phyloP scores from a whole-genome alignment of 2,888 invertebrate genomes.

The Phengaris arion region DNA sequence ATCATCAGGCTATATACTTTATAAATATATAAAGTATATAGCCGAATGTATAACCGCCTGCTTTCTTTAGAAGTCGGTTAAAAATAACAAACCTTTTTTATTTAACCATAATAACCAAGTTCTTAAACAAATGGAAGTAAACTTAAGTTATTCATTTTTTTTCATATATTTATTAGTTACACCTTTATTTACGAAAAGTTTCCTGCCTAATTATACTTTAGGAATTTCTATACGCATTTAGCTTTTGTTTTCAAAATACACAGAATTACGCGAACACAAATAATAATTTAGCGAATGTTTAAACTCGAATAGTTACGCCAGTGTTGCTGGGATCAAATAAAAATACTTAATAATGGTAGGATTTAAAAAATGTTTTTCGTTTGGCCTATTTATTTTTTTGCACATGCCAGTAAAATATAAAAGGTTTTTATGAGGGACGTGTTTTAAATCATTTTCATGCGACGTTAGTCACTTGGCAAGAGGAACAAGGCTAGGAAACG shows the following conservation, averaged over 20 bases:
- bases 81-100: too few species aligned
- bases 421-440: not conserved
- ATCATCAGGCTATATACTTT: too few species aligned
- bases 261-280: constrained; percentile 20
- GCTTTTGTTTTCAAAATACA: constrained; percentile 23
- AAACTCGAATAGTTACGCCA: not conserved
- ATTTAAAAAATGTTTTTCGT: not conserved
- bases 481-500: constrained; percentile 13
- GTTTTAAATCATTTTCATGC: not conserved
- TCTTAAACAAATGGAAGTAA: too few species aligned
- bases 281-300: constrained; percentile 23
- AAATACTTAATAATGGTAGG: not conserved
- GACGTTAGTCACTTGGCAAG: constrained; percentile 14
- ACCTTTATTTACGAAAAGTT: constrained; percentile 9
- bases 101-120: too few species aligned
- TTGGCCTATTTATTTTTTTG: not conserved
- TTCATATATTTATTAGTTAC: too few species aligned
- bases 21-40: too few species aligned
- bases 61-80: too few species aligned
- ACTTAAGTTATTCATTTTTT: too few species aligned
- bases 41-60: too few species aligned
- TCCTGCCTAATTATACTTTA: constrained; percentile 16
- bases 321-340: constrained; percentile 16
- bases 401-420: not conserved
- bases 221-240: constrained; percentile 8